These are phyloP conservation scores for Coracias cyanogaster DNA, from an alignment of 2,797 vertebrate genomes.

Conservation along the genomic window DNA sequence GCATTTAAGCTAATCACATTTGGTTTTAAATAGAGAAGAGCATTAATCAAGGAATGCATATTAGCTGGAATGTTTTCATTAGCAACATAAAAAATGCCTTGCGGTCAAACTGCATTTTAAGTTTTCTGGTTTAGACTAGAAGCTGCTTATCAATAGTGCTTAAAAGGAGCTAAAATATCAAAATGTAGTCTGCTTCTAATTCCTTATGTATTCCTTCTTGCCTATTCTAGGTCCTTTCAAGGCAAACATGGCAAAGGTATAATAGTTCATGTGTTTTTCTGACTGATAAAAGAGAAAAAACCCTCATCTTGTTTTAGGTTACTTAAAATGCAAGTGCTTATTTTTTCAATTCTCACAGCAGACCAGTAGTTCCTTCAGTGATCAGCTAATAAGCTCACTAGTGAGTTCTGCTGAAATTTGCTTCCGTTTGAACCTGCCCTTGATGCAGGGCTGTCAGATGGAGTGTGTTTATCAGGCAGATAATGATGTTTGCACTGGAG, in stretches of 20 bases:
- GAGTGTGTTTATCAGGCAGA: constrained; percentile 14
- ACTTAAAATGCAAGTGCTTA: constrained; percentile 71
- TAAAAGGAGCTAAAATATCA: constrained; percentile 35
- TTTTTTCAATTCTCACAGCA: constrained; percentile 68
- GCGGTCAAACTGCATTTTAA: constrained; percentile 56
- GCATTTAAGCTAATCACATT: constrained; percentile 66
- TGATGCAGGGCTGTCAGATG: constrained; percentile 53
- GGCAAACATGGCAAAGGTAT: neutral
- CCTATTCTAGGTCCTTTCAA: constrained; percentile 24
- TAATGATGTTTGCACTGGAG: constrained; percentile 58
- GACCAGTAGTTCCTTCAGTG: constrained; percentile 41
- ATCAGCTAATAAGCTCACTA: constrained; percentile 66
- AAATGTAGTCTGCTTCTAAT: constrained; percentile 26
- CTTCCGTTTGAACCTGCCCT: constrained; percentile 61
- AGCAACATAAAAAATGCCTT: constrained; percentile 59
- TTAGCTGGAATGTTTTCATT: constrained; percentile 49
- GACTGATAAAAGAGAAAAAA: constrained; percentile 55
- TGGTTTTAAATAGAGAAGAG: constrained; percentile 53
- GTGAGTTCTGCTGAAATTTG: constrained; percentile 59
- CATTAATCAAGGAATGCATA: constrained; percentile 58
- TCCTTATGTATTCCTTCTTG: constrained; percentile 22
- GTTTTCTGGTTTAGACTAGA: constrained; percentile 44
- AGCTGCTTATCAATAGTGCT: constrained; percentile 46
- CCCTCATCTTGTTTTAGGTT: constrained; percentile 32
- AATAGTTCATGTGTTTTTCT: constrained; percentile 47